These are phyloP conservation scores for Drosophila recens DNA, from an alignment of 2,888 invertebrate genomes.

Conservation along the genomic window DNA sequence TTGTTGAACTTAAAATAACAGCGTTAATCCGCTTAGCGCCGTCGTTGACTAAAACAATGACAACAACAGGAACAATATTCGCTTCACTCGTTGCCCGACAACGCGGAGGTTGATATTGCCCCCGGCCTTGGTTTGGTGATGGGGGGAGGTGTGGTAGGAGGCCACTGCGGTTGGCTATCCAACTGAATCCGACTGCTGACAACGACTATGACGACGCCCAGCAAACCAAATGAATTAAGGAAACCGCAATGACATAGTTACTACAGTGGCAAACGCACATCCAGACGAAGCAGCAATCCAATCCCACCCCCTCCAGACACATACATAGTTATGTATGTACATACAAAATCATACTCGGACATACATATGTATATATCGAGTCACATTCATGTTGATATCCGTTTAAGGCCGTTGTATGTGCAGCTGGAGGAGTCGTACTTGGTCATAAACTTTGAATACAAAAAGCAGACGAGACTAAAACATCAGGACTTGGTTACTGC, in stretches of 20 bases:
- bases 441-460: conserved; percentile 45
- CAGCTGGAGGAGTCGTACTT: conserved; percentile 47
- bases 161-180: conserved; percentile 58
- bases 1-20: conserved; percentile 81
- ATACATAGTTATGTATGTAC: conserved; percentile 5
- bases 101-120: conserved; percentile 8
- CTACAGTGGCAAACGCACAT: conserved; percentile 60
- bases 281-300: conserved; percentile 16
- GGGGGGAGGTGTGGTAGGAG: not conserved
- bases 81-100: conserved; percentile 37
- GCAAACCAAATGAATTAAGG: conserved; percentile 81
- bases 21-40: conserved; percentile 79
- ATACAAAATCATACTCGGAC: conserved; percentile 16
- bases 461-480: conserved; percentile 35
- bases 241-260: conserved; percentile 79
- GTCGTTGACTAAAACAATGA: conserved; percentile 67
- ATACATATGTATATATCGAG: conserved; percentile 6
- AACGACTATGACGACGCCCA: conserved; percentile 63
- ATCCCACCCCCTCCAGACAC: not conserved
- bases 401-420: conserved; percentile 30
- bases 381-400: conserved; percentile 39
- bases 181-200: conserved; percentile 61
- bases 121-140: no score
- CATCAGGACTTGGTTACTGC: conserved; percentile 13
- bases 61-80: conserved; percentile 22